phyloP scores from a whole-genome alignment of 2,113 vertebrate species.

The Notechis scutatus region DNA sequence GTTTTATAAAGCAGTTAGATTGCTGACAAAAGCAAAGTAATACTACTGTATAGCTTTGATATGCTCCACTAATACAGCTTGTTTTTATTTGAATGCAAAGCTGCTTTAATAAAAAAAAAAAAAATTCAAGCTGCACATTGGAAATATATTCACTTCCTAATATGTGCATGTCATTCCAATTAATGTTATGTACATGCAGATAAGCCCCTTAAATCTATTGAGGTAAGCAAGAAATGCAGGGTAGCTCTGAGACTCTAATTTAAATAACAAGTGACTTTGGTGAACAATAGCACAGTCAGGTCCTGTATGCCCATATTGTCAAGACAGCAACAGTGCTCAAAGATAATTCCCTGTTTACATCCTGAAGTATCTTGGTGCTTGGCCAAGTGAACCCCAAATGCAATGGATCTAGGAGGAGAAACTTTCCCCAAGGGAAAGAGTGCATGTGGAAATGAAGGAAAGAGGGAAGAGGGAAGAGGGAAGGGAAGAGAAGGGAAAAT shows the following conservation, averaged over 20 bases:
- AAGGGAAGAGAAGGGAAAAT: not conserved
- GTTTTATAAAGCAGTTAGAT: not conserved
- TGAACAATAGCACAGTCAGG: constrained; percentile 61
- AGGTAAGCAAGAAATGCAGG: constrained; percentile 50
- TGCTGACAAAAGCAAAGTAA: not conserved
- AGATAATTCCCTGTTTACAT: constrained; percentile 53
- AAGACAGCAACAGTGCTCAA: constrained; percentile 53
- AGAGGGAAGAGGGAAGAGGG: not conserved
- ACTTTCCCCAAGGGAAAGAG: constrained; percentile 47
- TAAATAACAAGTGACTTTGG: constrained; percentile 71
- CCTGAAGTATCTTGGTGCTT: constrained; percentile 62
- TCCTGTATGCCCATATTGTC: constrained; percentile 56
- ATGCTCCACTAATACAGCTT: constrained; percentile 24
- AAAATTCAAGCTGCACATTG: constrained; percentile 67
- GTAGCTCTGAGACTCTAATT: constrained; percentile 66
- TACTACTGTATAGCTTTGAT: constrained; percentile 29
- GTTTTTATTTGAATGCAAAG: constrained; percentile 56
- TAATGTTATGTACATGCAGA: constrained; percentile 70
- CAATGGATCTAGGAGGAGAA: constrained; percentile 27
- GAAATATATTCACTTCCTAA: constrained; percentile 63
- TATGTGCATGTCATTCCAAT: constrained; percentile 72
- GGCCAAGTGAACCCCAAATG: constrained; percentile 48
- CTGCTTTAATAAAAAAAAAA: constrained; percentile 56
- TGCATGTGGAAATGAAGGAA: accelerated
- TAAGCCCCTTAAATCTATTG: constrained; percentile 51